Evolutionary conservation across 2,888 invertebrate genomes (phyloP), one percentile per base, ranked within the genome.

Genomic region (Argyresthia albistria): DNA sequence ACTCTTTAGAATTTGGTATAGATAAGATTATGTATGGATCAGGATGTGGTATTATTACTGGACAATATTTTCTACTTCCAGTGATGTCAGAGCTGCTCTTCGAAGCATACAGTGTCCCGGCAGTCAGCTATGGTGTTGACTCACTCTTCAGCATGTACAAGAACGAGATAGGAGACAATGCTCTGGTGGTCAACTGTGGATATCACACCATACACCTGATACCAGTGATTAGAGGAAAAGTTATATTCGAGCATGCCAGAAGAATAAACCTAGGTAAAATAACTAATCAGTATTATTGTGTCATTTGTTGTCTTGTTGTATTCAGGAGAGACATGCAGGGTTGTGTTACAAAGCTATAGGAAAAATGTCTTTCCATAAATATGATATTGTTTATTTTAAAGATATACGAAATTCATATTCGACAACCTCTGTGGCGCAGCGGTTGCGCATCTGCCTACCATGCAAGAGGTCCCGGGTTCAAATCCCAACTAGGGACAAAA

Each of bases 1-100:
- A 25, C 2, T 25, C 25, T 25, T 25, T 25, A 25, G 25, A 25
- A 25, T 25, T 25, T n/a, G n/a, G 25, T 25, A 25, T 25, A 25
- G 2, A 25, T 25, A 25, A 4, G 25, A 25, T n/a, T n/a, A n/a
- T n/a, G n/a, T n/a, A n/a, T n/a, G n/a, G n/a, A n/a, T n/a, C n/a
- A n/a, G n/a, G n/a, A n/a, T n/a, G n/a, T 4, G 25, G 25, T 25
- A 25, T 39, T 39, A n/a, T 39, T 39, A 3, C 9, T 39, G 39
- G n/a, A 39, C n/a, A 39, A 49, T 16, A 51, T 76, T 75, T 53
- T 65, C 10, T 37, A 43, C 53, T 89, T 90, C 56, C 71, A 97
- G 97, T 96, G 65, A 97, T 98, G 97, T 95, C 95, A 1, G 98
- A 98, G 72, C 86, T 98, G 53, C 80, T 98, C 46, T 98, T 98